Evolutionary conservation across 2,888 invertebrate species (phyloP).

Genomic region (Escarpia spicata): DNA sequence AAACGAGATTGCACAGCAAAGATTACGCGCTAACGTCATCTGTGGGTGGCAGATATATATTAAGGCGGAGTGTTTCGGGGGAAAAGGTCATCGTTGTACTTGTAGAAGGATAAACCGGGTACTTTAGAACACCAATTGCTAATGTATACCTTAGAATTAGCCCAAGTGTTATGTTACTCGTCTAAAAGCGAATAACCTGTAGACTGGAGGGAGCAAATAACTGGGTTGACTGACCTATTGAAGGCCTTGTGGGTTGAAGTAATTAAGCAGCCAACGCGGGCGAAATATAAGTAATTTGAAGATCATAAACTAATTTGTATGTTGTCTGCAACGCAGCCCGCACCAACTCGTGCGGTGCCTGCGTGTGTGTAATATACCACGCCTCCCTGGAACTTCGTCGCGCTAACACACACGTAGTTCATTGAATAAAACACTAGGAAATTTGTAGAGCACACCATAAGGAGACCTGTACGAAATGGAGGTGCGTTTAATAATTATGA

Average conservation of each 20-base stretch:
- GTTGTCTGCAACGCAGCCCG: background rate
- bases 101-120: background rate
- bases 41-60: too few relatives aligned
- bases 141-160: background rate
- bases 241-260: background rate
- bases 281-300: background rate
- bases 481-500: too few relatives aligned
- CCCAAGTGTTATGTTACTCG: background rate
- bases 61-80: background rate
- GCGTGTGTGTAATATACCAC: too few relatives aligned
- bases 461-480: too few relatives aligned
- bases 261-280: background rate
- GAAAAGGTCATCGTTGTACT: background rate
- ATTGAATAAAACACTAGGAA: too few relatives aligned
- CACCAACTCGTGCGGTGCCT: too few relatives aligned
- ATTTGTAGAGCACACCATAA: too few relatives aligned
- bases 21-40: background rate
- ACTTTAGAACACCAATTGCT: background rate
- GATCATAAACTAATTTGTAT: background rate
- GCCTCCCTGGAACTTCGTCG: too few relatives aligned
- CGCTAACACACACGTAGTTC: too few relatives aligned
- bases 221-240: background rate
- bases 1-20: background rate
- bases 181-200: background rate
- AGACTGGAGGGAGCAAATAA: background rate